Evolutionary conservation across 1,140 invertebrate species (phyloP).

Genomic region (Eriocheir sinensis): DNA sequence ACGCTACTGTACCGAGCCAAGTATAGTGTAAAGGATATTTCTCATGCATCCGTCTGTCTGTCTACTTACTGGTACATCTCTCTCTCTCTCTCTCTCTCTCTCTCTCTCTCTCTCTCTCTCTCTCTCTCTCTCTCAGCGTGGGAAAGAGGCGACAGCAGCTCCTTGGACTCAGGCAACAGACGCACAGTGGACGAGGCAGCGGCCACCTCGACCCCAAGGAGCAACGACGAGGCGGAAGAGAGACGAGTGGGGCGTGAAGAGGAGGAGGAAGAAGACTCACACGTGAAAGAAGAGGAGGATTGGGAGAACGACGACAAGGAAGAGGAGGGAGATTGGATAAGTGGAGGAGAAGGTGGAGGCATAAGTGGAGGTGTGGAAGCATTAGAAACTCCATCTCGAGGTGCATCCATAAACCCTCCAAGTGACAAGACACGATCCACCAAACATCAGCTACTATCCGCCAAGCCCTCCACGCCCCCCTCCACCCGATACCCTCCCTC

Average conservation of each 20-base stretch:
- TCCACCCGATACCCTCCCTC: too few species aligned
- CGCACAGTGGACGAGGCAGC: not conserved
- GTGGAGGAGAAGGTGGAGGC: not conserved
- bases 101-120: constrained; percentile 54
- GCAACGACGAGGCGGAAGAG: not conserved
- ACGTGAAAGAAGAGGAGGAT: not conserved
- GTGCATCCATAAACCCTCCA: not conserved
- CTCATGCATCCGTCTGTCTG: too few species aligned
- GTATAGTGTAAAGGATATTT: too few species aligned
- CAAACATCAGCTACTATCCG: not conserved
- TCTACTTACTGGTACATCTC: too few species aligned
- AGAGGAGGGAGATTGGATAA: not conserved
- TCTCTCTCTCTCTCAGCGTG: constrained; percentile 18
- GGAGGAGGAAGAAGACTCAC: not conserved
- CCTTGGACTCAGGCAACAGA: not conserved
- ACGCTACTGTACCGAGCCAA: too few species aligned
- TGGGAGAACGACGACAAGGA: not conserved
- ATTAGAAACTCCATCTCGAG: not conserved
- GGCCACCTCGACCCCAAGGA: not conserved
- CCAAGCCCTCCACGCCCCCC: not conserved
- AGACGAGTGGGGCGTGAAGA: not conserved
- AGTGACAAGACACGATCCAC: not conserved
- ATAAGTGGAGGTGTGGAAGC: not conserved
- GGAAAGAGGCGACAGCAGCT: too few species aligned
- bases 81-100: constrained; percentile 54